Evolutionary conservation across 2,797 vertebrate species (phyloP), one percentile per base, ranked within the genome.

Genomic region (Ceryle rudis): DNA sequence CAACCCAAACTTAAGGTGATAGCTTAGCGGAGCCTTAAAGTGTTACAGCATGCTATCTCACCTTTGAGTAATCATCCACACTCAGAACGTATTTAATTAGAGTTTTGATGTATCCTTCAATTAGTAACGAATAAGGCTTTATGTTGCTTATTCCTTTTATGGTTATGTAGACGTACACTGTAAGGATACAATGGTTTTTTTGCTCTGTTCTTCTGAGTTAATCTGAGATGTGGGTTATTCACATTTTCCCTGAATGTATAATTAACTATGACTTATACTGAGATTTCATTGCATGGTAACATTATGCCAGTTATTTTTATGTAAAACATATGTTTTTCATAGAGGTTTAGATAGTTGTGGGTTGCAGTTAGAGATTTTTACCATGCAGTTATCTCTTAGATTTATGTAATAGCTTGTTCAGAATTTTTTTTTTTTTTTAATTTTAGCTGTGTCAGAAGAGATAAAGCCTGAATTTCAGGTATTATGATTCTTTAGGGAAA

Each of bases 331-430:
- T 97, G 92, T 89, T 91, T 97, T 91, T 97, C 96, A 90, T 79
- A 93, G 83, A 80, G 10, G 70, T 89, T 96, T 85, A 82, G 90
- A 73, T 82, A 97, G 85, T 94, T 97, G 97, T 96, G 95, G 96
- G 95, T 88, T 97, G 91, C 64, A 95, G 95, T 94, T 96, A 92
- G 94, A 97, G 91, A 93, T 66, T 89, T 95, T 94, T 92, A 97
- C 28, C 87, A 94, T 95, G 94, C 74, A 96, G 61, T 89, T 96
- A 81, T 91, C 67, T 85, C 93, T 94, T 80, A 93, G 73, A 92
- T 96, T 98, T 98, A 97, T 95, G 92, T 95, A 97, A 98, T 92
- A 94, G n/a, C 49, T 71, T 84, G 70, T 39, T 49, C 75, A 91
- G 44, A 15, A 7, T 67, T 54, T 54, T 79, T 44, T 39, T 9